Percentiles rank a stretch among this genome's conserved stretches.
phyloP scores from a whole-genome alignment of 2,113 vertebrate genomes.

The Gymnarchus niloticus region DNA sequence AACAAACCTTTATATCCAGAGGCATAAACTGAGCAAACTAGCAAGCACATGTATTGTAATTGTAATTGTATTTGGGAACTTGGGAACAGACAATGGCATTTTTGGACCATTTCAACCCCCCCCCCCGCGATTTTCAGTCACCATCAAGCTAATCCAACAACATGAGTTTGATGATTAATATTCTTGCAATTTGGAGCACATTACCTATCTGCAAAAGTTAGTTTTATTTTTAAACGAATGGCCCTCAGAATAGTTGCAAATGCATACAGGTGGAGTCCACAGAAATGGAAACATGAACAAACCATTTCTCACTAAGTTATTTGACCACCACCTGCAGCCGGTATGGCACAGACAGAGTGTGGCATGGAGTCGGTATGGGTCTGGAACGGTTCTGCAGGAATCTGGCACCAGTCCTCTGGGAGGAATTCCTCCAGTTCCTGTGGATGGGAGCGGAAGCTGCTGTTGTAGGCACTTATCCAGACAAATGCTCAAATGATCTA shows the following conservation, averaged over 20 bases:
- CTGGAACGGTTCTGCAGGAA: slow-evolving; percentile 13
- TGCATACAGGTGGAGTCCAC: neutral
- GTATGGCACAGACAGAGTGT: slow-evolving; percentile 7
- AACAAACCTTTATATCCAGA: too few species aligned
- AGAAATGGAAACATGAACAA: neutral
- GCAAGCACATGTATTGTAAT: too few species aligned
- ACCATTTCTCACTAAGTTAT: neutral
- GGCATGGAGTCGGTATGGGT: neutral
- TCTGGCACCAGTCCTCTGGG: neutral
- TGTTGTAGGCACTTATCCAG: slow-evolving; percentile 9
- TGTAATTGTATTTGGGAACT: too few species aligned
- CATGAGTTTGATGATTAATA: neutral
- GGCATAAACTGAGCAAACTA: too few species aligned
- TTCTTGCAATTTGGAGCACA: neutral
- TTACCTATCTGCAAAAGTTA: neutral
- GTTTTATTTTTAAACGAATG: neutral
- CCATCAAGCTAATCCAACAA: too few species aligned
- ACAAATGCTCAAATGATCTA: slow-evolving; percentile 12
- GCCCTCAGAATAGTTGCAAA: neutral
- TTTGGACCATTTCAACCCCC: too few species aligned
- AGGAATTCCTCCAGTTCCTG: slow-evolving; percentile 11
- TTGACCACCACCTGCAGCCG: neutral
- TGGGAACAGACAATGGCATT: too few species aligned
- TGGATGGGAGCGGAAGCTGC: neutral
- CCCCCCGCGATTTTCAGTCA: too few species aligned